Conservation (phyloP, 2,888 invertebrate genomes). For the Monochamus alternatus region DNA sequence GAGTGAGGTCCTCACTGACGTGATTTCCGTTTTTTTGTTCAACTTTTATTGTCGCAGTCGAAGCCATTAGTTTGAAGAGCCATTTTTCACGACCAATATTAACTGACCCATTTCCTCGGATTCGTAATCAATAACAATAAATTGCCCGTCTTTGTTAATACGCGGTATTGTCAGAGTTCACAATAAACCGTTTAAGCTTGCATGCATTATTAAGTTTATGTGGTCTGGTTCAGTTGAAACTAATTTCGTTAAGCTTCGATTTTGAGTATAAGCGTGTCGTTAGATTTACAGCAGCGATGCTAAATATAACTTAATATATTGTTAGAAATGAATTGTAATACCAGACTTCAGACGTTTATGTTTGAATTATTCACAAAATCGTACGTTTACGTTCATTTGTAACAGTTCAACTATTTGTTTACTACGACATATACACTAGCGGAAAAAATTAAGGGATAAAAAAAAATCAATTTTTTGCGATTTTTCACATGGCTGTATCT, state of each 20-base stretch:
- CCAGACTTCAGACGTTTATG: neutral
- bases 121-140: too few relatives aligned
- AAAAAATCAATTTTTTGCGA: too few relatives aligned
- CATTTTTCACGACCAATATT: too few relatives aligned
- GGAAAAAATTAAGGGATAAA: too few relatives aligned
- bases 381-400: neutral
- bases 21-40: too few relatives aligned
- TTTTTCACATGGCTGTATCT: too few relatives aligned
- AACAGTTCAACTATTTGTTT: neutral
- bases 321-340: neutral
- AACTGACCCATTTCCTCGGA: too few relatives aligned
- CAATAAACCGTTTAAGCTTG: neutral
- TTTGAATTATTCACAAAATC: neutral
- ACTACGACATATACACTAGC: neutral
- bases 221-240: neutral
- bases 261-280: neutral
- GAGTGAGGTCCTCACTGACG: too few relatives aligned
- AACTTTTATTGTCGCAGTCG: too few relatives aligned
- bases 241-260: neutral
- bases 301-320: neutral
- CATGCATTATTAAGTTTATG: neutral
- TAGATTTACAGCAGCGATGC: neutral
- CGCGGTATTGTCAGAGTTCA: too few relatives aligned
- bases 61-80: too few relatives aligned
- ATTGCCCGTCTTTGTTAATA: too few relatives aligned